These are phyloP conservation scores for Paratrypauchen microcephalus DNA, from an alignment of 2,797 vertebrate genomes.

Conservation along the genomic window DNA sequence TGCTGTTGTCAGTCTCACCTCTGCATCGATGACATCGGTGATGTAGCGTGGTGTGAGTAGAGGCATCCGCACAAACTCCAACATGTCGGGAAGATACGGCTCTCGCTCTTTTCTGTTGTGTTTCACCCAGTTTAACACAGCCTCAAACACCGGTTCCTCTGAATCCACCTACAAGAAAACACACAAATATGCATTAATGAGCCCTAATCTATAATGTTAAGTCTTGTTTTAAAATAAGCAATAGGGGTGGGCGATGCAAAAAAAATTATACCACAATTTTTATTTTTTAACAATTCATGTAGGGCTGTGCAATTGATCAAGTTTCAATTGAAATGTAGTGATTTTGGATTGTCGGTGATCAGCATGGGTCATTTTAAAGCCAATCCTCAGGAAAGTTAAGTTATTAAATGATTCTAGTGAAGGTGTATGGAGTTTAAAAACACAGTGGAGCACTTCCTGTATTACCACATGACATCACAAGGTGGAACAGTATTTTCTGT, in stretches of 20 bases:
- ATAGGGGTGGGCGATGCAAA: background rate
- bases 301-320: too few species aligned
- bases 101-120: constrained; percentile 92
- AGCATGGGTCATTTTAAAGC: too few species aligned
- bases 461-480: too few species aligned
- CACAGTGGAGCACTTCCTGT: too few species aligned
- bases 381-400: too few species aligned
- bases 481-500: too few species aligned
- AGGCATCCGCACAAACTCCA: constrained; percentile 95
- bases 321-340: too few species aligned
- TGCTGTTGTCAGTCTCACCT: constrained; percentile 76
- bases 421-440: too few species aligned
- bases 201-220: background rate
- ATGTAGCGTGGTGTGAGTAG: constrained; percentile 96
- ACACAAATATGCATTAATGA: background rate
- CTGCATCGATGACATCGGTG: constrained; percentile 95
- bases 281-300: too few species aligned
- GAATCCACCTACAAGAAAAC: constrained; percentile 87
- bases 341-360: too few species aligned
- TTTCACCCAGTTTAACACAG: constrained; percentile 96
- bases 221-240: background rate
- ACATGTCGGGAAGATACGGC: constrained; percentile 87
- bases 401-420: too few species aligned
- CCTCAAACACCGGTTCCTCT: constrained; percentile 96
- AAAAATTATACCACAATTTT: too few species aligned